Percentiles rank a stretch among this genome's conserved stretches.
These are phyloP conservation scores for Olivierus martensii DNA, from an alignment of 1,140 invertebrate species.

Conservation along the genomic window DNA sequence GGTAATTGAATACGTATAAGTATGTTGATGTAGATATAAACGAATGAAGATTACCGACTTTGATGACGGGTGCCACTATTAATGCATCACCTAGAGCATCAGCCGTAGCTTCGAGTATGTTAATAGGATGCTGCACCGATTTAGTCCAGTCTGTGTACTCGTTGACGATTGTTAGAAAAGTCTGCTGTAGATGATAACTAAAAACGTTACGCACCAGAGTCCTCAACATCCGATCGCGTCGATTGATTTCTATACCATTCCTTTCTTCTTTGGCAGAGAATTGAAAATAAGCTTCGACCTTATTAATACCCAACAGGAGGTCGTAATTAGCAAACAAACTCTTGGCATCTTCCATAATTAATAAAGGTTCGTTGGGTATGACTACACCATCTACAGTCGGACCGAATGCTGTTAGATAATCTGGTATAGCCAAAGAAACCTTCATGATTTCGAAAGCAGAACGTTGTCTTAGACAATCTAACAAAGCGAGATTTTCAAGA, in stretches of 20 bases:
- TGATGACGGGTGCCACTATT: slow-evolving; percentile 77
- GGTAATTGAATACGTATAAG: slow-evolving; percentile 28
- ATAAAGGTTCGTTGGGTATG: slow-evolving; percentile 30
- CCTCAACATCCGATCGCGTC: slow-evolving; percentile 77
- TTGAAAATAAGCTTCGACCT: slow-evolving; percentile 75
- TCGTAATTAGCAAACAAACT: slow-evolving; percentile 44
- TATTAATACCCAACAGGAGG: slow-evolving; percentile 83
- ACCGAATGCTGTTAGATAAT: slow-evolving; percentile 72
- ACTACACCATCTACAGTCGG: slow-evolving; percentile 68
- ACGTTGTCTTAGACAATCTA: slow-evolving; percentile 66
- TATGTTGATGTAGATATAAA: slow-evolving; percentile 1
- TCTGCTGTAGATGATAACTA: slow-evolving; percentile 33
- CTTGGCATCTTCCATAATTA: slow-evolving; percentile 17
- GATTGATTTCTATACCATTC: slow-evolving; percentile 79
- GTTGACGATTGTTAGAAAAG: slow-evolving; percentile 91
- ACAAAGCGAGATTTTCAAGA: slow-evolving; percentile 48
- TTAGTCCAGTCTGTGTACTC: slow-evolving; percentile 96
- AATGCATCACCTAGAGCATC: slow-evolving; percentile 86
- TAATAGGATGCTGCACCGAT: slow-evolving; percentile 78
- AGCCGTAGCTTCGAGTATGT: slow-evolving; percentile 80
- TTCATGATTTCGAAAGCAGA: slow-evolving; percentile 38
- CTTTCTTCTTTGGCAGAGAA: slow-evolving; percentile 76
- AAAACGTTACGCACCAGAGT: slow-evolving; percentile 63
- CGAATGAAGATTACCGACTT: slow-evolving; percentile 82
- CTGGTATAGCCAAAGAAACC: slow-evolving; percentile 54